Conservation (phyloP, 92 coral and sea anemone species). For the Porites rus region DNA sequence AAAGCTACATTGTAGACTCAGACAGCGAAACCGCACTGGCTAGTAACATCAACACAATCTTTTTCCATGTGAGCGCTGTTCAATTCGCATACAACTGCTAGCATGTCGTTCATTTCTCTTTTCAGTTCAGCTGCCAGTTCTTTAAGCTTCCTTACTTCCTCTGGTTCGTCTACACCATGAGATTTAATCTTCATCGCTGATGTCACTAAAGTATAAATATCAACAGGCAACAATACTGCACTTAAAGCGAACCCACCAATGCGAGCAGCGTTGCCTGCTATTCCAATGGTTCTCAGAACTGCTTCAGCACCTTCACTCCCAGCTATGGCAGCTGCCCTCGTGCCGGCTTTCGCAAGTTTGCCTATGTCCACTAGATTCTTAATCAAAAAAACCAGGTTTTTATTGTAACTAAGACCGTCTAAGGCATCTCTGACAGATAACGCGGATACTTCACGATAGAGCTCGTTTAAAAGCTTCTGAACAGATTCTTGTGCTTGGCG, state of each 20-base stretch:
- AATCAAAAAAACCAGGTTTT: background rate
- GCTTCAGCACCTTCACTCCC: slow-evolving; percentile 14
- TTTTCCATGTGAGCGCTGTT: background rate
- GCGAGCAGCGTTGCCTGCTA: slow-evolving; percentile 11
- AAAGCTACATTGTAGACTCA: background rate
- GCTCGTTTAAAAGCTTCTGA: background rate
- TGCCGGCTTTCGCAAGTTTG: slow-evolving; percentile 1
- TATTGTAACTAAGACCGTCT: background rate
- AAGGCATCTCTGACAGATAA: background rate
- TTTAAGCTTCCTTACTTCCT: slow-evolving; percentile 9
- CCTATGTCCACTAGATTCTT: slow-evolving; percentile 13
- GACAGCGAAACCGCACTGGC: background rate
- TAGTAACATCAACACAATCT: too few relatives aligned
- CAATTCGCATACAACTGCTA: background rate
- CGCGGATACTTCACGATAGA: slow-evolving; percentile 11
- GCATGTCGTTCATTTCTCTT: slow-evolving; percentile 24
- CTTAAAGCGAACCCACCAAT: slow-evolving; percentile 14
- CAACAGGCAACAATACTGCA: slow-evolving; percentile 13
- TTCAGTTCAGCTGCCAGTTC: slow-evolving; percentile 23
- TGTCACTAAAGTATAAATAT: slow-evolving; percentile 24
- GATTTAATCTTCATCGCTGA: slow-evolving; percentile 20
- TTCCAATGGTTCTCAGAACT: slow-evolving; percentile 15
- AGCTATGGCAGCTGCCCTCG: slow-evolving; percentile 5
- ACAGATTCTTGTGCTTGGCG: slow-evolving; percentile 26
- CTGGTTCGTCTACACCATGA: slow-evolving; percentile 10